Base-by-base conservation (phyloP, 92 coral and sea anemone species). In the Zoanthus sansibaricus region DNA sequence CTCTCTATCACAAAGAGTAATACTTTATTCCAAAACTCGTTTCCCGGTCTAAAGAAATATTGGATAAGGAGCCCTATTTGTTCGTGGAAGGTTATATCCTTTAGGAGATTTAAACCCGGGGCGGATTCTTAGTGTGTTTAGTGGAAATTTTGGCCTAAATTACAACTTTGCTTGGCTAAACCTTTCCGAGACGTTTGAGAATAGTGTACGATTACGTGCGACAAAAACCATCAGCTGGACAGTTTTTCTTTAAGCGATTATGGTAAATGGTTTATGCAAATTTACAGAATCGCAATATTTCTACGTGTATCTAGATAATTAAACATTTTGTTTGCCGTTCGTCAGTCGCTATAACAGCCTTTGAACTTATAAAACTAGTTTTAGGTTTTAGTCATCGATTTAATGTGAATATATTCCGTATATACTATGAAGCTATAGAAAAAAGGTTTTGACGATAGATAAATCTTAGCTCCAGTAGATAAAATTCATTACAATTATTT, bases 231-330 rank as follows among this genome's bases (percentile, higher is more conserved):
- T 46, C 9, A 75, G 18, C 64, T 21, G 11, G 52, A 76, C 67
- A 48, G 33, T 75, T 75, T 51, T 8, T 6, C 13, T 51, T 75
- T 54, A 54, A 76, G 67, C 59, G 30, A 54, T 76, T 54, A 14
- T n/a, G 46, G 15, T 49, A 62, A 13, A 52, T 55, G 31, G n/a
- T 17, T 6, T 76, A 54, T 54, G 67, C n/a, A 76, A 15, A 76
- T 76, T 76, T 6, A 76, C 67, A 52, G 30, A 11, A 51, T 76
- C 44, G 82, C 42, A 3, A 13, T 17, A n/a, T 45, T 17, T 80
- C 75, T 5, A 30, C 16, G 70, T 66, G 30, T 80, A 79, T 79
- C 56, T 16, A 46, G 18, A 80, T 64, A 20, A 80, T 62, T 80
- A 80, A 80, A 64, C 56, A 59, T 47, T 64, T 12, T 80, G 61